phyloP scores from a whole-genome alignment of 2,888 invertebrate genomes.

The Adineta ricciae region DNA sequence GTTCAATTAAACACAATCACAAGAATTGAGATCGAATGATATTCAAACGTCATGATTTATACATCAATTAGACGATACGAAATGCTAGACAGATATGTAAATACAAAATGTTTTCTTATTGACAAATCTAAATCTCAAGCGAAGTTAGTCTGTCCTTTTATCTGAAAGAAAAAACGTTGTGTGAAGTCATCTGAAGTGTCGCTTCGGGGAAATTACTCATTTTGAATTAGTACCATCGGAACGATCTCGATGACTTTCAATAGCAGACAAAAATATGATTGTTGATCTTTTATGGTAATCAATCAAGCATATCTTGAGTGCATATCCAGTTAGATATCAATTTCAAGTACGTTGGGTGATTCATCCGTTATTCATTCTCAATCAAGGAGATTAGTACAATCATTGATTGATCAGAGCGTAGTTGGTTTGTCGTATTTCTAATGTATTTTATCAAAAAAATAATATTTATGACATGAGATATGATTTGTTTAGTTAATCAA shows the following conservation, averaged over 20 bases:
- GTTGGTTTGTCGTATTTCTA: background rate
- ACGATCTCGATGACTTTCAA: background rate
- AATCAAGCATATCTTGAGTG: background rate
- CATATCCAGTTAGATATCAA: too few relatives aligned
- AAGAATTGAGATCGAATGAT: background rate
- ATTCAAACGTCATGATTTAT: background rate
- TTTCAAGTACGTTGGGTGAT: background rate
- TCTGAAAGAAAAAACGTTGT: too few relatives aligned
- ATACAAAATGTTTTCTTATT: too few relatives aligned
- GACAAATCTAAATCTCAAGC: too few relatives aligned
- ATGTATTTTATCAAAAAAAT: background rate
- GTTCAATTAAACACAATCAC: background rate
- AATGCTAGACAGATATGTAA: background rate
- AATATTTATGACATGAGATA: background rate
- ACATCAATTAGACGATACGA: background rate
- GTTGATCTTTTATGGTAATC: too few relatives aligned
- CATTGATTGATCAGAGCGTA: background rate
- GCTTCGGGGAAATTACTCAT: too few relatives aligned
- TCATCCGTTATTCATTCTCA: background rate
- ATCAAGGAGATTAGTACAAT: background rate
- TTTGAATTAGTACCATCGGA: background rate
- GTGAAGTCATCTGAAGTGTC: too few relatives aligned
- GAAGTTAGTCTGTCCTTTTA: too few relatives aligned
- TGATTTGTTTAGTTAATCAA: background rate
- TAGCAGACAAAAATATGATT: background rate